phyloP scores from a whole-genome alignment of 2,797 vertebrate species.

The Melanotaenia maccullochi region DNA sequence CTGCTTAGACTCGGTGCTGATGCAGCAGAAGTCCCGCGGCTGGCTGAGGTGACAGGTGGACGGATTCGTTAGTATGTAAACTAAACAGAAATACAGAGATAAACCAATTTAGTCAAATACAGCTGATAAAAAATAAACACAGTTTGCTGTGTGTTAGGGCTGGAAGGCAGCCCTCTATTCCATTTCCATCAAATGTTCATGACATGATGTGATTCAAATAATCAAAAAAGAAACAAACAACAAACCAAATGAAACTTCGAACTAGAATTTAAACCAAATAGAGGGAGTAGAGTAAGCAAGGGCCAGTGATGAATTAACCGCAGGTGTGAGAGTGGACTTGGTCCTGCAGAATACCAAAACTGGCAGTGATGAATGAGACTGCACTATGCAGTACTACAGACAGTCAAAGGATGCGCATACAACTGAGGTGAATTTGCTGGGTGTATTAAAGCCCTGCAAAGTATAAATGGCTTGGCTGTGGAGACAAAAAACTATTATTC shows the following conservation, averaged over 20 bases:
- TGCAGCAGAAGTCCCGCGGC: conserved; percentile 97
- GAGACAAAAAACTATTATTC: conserved; percentile 27
- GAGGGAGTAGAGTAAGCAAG: neutral
- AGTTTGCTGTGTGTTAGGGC: neutral
- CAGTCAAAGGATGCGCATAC: conserved; percentile 40
- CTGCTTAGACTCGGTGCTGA: conserved; percentile 92
- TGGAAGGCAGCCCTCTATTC: neutral
- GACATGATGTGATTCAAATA: neutral
- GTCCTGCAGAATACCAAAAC: conserved; percentile 26
- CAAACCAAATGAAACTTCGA: neutral
- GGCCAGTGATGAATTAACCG: conserved; percentile 8
- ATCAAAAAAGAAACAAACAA: neutral
- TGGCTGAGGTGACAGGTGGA: conserved; percentile 91
- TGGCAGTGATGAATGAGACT: conserved; percentile 56
- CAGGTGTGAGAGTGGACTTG: conserved; percentile 54
- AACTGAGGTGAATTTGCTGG: conserved; percentile 27
- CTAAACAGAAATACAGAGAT: conserved; percentile 74
- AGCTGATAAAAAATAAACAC: neutral
- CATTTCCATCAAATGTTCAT: neutral
- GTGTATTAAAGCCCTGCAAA: conserved; percentile 36
- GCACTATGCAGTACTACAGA: conserved; percentile 27
- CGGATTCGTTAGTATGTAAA: conserved; percentile 89
- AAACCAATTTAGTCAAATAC: neutral
- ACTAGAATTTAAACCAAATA: neutral
- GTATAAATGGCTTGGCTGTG: conserved; percentile 49